A percentile compares a stretch with the other conserved stretches of the same genome.
phyloP scores from a whole-genome alignment of 2,888 invertebrate genomes.

The Heliconius charithonia region DNA sequence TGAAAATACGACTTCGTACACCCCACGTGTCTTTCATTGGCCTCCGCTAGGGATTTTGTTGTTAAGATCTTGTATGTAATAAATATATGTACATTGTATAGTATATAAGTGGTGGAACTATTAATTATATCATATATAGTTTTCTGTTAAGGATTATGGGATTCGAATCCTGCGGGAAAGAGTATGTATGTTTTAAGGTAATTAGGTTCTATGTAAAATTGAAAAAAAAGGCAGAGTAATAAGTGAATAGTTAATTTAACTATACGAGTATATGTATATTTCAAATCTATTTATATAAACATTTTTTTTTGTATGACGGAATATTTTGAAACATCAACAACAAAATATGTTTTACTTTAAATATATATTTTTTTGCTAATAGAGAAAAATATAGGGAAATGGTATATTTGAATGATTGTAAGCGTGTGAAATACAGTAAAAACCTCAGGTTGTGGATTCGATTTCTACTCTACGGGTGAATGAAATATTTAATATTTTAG shows the following conservation, averaged over 20 bases:
- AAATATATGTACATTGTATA: background rate
- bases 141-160: background rate
- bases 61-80: constrained; percentile 4
- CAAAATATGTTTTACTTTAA: too few relatives aligned
- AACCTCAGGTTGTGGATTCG: too few relatives aligned
- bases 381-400: too few relatives aligned
- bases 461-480: too few relatives aligned
- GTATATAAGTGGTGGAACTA: background rate
- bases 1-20: constrained; percentile 36
- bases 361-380: too few relatives aligned
- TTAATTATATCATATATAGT: background rate
- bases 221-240: background rate
- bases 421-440: too few relatives aligned
- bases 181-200: background rate
- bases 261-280: too few relatives aligned
- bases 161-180: background rate
- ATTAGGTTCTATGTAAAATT: background rate
- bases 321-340: too few relatives aligned
- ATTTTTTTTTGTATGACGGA: too few relatives aligned
- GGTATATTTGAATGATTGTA: too few relatives aligned
- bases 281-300: too few relatives aligned
- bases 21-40: constrained; percentile 30
- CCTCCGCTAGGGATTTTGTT: constrained; percentile 22
- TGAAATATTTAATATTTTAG: too few relatives aligned
- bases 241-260: background rate